A percentile compares a stretch with the other conserved stretches of the same genome.
phyloP scores from a whole-genome alignment of 2,888 invertebrate species.

The Noctua comes region DNA sequence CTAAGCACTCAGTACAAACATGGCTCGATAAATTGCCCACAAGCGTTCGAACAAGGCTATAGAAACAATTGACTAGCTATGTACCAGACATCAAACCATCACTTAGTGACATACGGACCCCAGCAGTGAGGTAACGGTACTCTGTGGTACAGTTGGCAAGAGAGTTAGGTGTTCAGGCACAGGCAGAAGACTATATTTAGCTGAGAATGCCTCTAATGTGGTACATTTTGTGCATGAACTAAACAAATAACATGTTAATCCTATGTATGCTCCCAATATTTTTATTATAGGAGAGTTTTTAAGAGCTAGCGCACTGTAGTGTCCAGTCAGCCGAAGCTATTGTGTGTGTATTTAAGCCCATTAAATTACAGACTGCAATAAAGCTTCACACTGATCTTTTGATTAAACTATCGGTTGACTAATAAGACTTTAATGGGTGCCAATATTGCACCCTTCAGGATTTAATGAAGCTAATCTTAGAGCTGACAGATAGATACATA shows the following conservation, averaged over 20 bases:
- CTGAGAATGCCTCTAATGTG: not conserved
- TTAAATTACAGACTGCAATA: not conserved
- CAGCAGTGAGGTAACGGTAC: constrained; percentile 61
- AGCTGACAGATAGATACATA: not conserved
- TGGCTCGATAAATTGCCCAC: constrained; percentile 45
- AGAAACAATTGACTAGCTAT: constrained; percentile 49
- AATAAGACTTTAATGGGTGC: not conserved
- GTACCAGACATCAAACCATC: constrained; percentile 47
- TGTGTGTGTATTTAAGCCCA: not conserved
- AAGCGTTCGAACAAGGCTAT: constrained; percentile 38
- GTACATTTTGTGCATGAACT: not conserved
- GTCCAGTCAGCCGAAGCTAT: not conserved
- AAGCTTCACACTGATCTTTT: not conserved
- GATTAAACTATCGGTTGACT: not conserved
- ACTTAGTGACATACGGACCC: constrained; percentile 62
- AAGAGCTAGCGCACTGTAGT: too few species aligned
- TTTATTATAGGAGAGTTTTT: not conserved
- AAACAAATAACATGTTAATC: not conserved
- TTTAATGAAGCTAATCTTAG: too few species aligned
- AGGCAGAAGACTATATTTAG: not conserved
- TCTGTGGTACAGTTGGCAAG: constrained; percentile 5
- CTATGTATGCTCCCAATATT: not conserved
- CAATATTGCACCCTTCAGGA: too few species aligned
- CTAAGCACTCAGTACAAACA: constrained; percentile 37
- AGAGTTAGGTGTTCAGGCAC: not conserved